Percentiles rank a stretch among this genome's conserved stretches.
Evolutionary conservation across 35 echinoderm and acorn worm genomes (phyloP).

Genomic region (Diadema setosum): DNA sequence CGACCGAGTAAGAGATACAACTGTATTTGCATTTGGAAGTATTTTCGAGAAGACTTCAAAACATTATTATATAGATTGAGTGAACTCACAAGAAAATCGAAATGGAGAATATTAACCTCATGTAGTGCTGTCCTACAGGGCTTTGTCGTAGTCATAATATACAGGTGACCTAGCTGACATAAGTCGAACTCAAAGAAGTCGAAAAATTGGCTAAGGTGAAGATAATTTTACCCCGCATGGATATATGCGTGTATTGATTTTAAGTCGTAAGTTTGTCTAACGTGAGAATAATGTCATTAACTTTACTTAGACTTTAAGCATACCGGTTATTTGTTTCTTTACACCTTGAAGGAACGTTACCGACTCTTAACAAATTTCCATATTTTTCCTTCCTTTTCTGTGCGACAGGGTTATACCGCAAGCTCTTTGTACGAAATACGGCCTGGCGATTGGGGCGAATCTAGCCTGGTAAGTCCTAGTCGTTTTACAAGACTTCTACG

Average conservation of each 20-base stretch:
- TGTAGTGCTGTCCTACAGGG: no score
- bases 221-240: not conserved
- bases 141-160: no score
- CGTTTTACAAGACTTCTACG: not conserved
- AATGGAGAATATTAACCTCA: no score
- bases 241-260: not conserved
- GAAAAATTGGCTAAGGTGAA: no score
- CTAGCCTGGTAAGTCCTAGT: slow-evolving; percentile 41
- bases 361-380: not conserved
- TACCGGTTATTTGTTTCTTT: not conserved
- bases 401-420: slow-evolving; percentile 63
- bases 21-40: no score
- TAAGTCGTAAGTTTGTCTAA: not conserved
- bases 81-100: no score
- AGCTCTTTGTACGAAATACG: slow-evolving; percentile 52
- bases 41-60: no score
- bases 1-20: no score
- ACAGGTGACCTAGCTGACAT: no score
- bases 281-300: not conserved
- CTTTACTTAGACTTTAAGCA: not conserved
- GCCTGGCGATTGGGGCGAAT: slow-evolving; percentile 63
- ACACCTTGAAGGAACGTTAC: no score
- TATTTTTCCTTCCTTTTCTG: not conserved
- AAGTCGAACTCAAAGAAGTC: no score
- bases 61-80: no score